Percentiles rank a stretch among this genome's conserved stretches.
Conservation (phyloP, 2,888 invertebrate species). For the Tiliacea citrago region DNA sequence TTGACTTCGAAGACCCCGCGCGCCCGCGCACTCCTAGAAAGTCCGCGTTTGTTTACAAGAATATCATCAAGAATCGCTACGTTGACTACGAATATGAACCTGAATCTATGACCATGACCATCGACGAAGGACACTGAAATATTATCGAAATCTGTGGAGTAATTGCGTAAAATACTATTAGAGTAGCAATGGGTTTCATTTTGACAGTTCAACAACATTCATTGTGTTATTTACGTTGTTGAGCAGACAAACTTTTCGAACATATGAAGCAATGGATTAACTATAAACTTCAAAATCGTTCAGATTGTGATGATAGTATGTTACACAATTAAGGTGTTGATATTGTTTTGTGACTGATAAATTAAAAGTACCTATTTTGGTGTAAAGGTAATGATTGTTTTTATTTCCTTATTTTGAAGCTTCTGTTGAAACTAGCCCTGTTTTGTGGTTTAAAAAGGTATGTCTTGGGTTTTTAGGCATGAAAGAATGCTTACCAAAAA, state of each 20-base stretch:
- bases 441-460: neutral
- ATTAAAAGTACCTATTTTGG: slow-evolving; percentile 8
- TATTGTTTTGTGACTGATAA: neutral
- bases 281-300: too few species aligned
- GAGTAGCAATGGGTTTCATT: too few species aligned
- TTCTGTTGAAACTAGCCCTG: neutral
- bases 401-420: neutral
- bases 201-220: too few species aligned
- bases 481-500: neutral
- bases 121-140: slow-evolving; percentile 68
- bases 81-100: slow-evolving; percentile 81
- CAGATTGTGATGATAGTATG: too few species aligned
- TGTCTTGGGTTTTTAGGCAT: neutral
- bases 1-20: slow-evolving; percentile 91
- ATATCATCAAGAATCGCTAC: slow-evolving; percentile 86
- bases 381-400: neutral
- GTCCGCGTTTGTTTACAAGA: slow-evolving; percentile 91
- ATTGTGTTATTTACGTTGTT: too few species aligned
- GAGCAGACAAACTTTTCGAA: too few species aligned
- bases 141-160: neutral
- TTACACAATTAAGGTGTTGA: too few species aligned
- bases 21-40: slow-evolving; percentile 92
- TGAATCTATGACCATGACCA: slow-evolving; percentile 76
- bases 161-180: too few species aligned
- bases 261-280: too few species aligned